A percentile compares a stretch with the other conserved stretches of the same genome.
Evolutionary conservation across 2,888 invertebrate species (phyloP).

Genomic region (Folsomia manolachei): DNA sequence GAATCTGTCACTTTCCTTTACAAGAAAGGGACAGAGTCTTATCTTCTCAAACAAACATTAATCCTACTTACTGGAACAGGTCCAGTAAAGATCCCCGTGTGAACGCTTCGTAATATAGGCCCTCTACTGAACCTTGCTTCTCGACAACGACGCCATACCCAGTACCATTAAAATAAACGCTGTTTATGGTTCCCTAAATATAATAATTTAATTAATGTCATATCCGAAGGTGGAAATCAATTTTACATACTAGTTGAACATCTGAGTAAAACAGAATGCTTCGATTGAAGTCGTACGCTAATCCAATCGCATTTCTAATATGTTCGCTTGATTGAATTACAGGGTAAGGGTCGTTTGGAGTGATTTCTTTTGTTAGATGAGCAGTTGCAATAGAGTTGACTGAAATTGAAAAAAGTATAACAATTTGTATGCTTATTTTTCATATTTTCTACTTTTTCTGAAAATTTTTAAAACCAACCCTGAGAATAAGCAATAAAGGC

Average conservation of each 20-base stretch:
- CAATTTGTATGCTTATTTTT: too few relatives aligned
- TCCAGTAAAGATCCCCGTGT: too few relatives aligned
- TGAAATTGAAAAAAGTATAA: too few relatives aligned
- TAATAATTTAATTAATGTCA: too few relatives aligned
- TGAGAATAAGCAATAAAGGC: conserved; percentile 81
- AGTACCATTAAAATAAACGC: conserved; percentile 75
- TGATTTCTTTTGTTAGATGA: conserved; percentile 66
- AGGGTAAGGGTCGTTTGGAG: conserved; percentile 73
- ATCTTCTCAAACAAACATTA: too few relatives aligned
- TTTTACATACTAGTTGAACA: too few relatives aligned
- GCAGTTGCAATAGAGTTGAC: conserved; percentile 78
- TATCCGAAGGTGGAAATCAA: too few relatives aligned
- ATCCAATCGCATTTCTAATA: conserved; percentile 81
- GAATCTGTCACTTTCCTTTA: too few relatives aligned
- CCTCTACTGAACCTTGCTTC: conserved; percentile 84
- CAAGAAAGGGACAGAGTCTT: too few relatives aligned
- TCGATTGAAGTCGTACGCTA: conserved; percentile 71
- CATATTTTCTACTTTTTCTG: too few relatives aligned
- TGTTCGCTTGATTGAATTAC: conserved; percentile 68
- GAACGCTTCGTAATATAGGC: conserved; percentile 73
- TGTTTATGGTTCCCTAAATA: conserved; percentile 68
- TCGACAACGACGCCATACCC: conserved; percentile 68
- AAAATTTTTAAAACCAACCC: too few relatives aligned
- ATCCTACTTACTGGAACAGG: too few relatives aligned
- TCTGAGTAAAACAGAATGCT: conserved; percentile 75